Conservation (phyloP, 2,888 invertebrate genomes). For the Apamea sordens region DNA sequence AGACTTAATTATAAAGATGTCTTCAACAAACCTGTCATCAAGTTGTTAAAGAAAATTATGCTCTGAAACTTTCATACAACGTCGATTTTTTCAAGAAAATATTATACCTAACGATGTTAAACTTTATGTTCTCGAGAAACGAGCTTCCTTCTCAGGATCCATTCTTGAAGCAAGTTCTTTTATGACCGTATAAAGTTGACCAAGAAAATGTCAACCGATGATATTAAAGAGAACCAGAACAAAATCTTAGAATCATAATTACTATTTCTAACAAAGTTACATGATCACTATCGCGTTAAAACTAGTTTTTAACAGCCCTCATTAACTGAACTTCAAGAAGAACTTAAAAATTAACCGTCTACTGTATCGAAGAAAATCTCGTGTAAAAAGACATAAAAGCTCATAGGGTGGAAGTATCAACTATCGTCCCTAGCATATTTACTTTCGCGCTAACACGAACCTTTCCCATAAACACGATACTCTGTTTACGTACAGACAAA, state of each 20-base stretch:
- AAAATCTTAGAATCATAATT: conserved; percentile 37
- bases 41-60: conserved; percentile 31
- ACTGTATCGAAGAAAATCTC: conserved; percentile 60
- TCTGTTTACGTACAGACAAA: conserved; percentile 65
- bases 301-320: conserved; percentile 53
- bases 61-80: conserved; percentile 33
- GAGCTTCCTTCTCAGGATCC: conserved; percentile 9
- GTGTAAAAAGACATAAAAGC: conserved; percentile 49
- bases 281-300: conserved; percentile 44
- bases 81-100: conserved; percentile 29
- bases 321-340: conserved; percentile 57
- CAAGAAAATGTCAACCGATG: conserved; percentile 29
- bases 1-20: conserved; percentile 38
- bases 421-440: conserved; percentile 50
- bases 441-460: conserved; percentile 60
- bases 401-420: conserved; percentile 51
- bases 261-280: conserved; percentile 39
- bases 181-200: conserved; percentile 22
- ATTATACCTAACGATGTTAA: conserved; percentile 15
- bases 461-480: conserved; percentile 58
- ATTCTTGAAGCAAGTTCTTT: conserved; percentile 24
- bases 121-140: conserved; percentile 12
- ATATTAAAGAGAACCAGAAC: conserved; percentile 8
- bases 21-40: conserved; percentile 33
- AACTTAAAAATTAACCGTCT: conserved; percentile 47